Evolutionary conservation across 64 coral and sea anemone species (phyloP), one percentile per base, ranked within the genome.

Genomic region (Dendrophyllia cribrosa): DNA sequence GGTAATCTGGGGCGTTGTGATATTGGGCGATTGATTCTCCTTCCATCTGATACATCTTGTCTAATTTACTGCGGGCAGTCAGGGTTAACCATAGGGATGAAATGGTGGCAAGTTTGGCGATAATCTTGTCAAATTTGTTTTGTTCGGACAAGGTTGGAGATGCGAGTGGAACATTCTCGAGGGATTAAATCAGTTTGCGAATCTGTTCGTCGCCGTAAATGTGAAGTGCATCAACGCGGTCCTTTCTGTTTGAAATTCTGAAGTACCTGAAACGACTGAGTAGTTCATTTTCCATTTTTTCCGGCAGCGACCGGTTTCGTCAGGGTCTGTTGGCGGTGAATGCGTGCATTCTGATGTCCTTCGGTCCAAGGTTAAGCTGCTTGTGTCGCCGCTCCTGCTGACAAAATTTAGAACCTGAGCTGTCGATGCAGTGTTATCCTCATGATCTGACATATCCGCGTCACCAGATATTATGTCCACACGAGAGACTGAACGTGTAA

Each of bases 1-100:
- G 64, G 59, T 43, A 92, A 68, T 92, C 53, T 22, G 67, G 60
- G 16, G 58, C 70, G 50, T 76, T 86, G 26, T 87, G 85, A 59
- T 87, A 87, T 19, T 60, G 34, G 34, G 34, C 34, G 2, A 34
- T 34, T 34, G 34, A 34, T 34, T 34, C 34, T 34, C 0, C 34
- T 24, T 73, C 49, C 1, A 50, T 74, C 7, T 72, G 67, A 3
- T 2, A 73, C 67, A 73, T 87, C n/a, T 72, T 53, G 11, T 50
- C 67, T 25, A 87, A 72, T n/a, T 72, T 87, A 21, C 84, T 87
- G 46, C 46, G 84, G 25, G 64, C 49, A 71, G 48, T 72, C 84
- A 16, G 84, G 70, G 49, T 87, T 87, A 13, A 67, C 52, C 21
- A 72, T 70, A 19, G 43, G 43, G 60, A 87, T 87, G 50, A 87